Conservation (phyloP, 2,888 invertebrate species). For the Polydrusus tereticollis region DNA sequence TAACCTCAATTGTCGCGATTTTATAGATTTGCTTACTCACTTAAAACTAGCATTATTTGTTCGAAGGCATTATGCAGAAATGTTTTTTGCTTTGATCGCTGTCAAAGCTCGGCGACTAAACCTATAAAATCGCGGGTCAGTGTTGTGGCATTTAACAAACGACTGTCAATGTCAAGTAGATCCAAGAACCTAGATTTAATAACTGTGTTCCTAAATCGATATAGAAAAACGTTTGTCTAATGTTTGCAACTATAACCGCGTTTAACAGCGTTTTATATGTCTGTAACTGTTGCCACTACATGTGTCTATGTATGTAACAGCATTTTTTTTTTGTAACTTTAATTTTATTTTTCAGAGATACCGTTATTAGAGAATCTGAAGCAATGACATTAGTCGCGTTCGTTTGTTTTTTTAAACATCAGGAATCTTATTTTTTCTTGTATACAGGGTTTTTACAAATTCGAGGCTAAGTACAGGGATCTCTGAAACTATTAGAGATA, state of each 20-base stretch:
- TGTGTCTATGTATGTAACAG: conserved; percentile 6
- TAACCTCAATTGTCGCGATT: neutral
- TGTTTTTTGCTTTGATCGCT: neutral
- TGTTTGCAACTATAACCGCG: neutral
- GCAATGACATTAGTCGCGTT: conserved; percentile 1
- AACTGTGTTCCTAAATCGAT: conserved; percentile 6
- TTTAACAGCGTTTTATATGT: neutral
- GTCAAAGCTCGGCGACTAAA: neutral
- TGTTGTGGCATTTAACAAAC: neutral
- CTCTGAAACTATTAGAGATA: too few relatives aligned
- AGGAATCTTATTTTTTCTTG: neutral
- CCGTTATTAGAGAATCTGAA: conserved; percentile 41
- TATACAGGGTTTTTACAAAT: too few relatives aligned
- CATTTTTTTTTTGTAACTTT: conserved; percentile 12
- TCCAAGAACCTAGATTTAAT: neutral
- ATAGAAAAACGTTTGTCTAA: neutral
- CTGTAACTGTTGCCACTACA: conserved; percentile 13
- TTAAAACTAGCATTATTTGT: neutral
- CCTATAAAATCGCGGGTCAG: neutral
- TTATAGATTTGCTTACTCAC: neutral
- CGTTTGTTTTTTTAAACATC: neutral
- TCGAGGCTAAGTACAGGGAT: too few relatives aligned
- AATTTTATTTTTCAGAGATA: conserved; percentile 43
- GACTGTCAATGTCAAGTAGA: conserved; percentile 17
- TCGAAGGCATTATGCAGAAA: neutral